Evolutionary conservation across 2,113 vertebrate species (phyloP).

Genomic region (Haliaeetus leucogaster): DNA sequence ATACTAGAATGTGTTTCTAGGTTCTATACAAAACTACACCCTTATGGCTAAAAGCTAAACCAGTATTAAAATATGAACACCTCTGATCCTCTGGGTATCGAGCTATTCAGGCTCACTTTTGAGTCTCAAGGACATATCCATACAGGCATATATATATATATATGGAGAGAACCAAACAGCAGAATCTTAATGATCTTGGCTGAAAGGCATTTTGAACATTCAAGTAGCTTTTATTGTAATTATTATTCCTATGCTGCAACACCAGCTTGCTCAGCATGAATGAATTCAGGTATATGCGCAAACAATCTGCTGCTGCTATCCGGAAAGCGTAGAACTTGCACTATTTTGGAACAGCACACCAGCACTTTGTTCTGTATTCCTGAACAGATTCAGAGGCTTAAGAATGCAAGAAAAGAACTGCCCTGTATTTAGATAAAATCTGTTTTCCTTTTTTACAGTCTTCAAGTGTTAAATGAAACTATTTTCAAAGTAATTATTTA

Average conservation of each 20-base stretch:
- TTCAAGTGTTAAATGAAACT: neutral
- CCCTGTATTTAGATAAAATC: neutral
- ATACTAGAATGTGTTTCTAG: neutral
- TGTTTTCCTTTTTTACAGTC: neutral
- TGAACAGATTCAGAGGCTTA: neutral
- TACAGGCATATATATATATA: neutral
- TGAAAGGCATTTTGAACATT: neutral
- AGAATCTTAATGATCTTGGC: neutral
- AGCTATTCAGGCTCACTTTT: neutral
- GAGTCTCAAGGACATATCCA: neutral
- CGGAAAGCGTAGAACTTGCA: neutral
- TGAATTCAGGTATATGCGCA: neutral
- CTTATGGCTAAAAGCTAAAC: neutral
- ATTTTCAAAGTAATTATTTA: neutral
- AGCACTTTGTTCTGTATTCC: neutral
- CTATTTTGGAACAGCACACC: neutral
- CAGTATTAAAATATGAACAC: neutral
- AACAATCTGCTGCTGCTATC: neutral
- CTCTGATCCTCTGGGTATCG: fast-evolving
- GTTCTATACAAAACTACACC: neutral
- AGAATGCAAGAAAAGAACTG: neutral
- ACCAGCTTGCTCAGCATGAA: neutral
- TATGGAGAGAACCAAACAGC: neutral
- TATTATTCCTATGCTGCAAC: neutral
- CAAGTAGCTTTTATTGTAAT: neutral